Evolutionary conservation across 2,888 invertebrate species (phyloP), one percentile per base, ranked within the genome.

Genomic region (Augochlorella aurata): DNA sequence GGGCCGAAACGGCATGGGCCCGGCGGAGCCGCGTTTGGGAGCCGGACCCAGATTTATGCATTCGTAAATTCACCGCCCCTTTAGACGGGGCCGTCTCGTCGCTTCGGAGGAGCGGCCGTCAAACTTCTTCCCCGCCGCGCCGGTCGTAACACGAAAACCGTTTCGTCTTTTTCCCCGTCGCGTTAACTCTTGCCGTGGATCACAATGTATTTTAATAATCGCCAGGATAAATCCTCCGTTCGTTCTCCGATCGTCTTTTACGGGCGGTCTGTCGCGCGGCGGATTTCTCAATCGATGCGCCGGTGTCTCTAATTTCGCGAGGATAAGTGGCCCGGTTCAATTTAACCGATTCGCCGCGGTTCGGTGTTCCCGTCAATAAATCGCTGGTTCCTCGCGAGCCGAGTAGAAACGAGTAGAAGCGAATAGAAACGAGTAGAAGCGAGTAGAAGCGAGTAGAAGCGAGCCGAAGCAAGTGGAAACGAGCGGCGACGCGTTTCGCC

Each of bases 1-100:
- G n/a, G 45, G 24, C 12, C 50, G 4, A 44, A 63, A 63, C 21
- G 68, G 74, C 44, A 45, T 61, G 45, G 65, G 75, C 61, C 45
- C 52, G 50, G 65, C 29, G 8, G 14, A 29, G 8, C 2, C 44
- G 24, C 50, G 18, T 52, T 49, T 70, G 66, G 54, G 52, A 66
- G 77, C 52, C 69, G 47, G 63, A 18, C 0, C 12, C 61, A 61
- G 74, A 83, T 83, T 83, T 82, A 83, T 83, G 74, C 74, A 78
- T 75, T 61, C 72, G 82, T 83, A 83, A 83, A 83, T 83, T 74
- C 66, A 45, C 77, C 80, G 78, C 84, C 82, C 70, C 68, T 77
- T 80, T 74, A 18, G 61, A 47, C 21, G 24, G 54, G 21, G n/a
- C 16, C 52, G 50, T 65, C 52, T 77, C 50, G 54, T 68, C 29